phyloP scores from a whole-genome alignment of 2,113 vertebrate genomes.

The Mionectes macconnelli region DNA sequence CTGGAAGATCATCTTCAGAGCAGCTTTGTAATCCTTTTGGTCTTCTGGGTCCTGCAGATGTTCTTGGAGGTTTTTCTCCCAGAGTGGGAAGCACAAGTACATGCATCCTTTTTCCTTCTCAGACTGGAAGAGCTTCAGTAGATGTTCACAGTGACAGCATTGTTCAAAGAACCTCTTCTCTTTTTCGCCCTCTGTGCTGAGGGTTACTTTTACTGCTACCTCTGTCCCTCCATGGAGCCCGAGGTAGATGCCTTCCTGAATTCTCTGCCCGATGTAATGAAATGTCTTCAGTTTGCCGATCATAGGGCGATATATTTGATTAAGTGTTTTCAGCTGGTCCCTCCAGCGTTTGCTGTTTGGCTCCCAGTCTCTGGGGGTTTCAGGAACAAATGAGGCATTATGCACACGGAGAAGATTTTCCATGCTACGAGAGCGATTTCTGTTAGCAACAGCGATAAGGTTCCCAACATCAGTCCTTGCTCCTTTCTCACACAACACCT shows the following conservation, averaged over 20 bases:
- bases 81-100: constrained; percentile 72
- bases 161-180: constrained; percentile 51
- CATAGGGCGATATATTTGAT: not conserved
- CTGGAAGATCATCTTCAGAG: constrained; percentile 61
- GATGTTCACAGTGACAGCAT: not conserved
- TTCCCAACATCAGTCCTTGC: constrained; percentile 33
- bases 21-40: not conserved
- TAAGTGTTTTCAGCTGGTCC: constrained; percentile 22
- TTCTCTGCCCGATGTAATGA: constrained; percentile 12
- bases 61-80: constrained; percentile 68
- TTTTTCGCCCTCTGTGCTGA: not conserved
- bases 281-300: constrained; percentile 71
- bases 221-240: constrained; percentile 57
- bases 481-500: constrained; percentile 37
- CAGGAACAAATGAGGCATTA: not conserved
- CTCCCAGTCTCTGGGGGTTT: not conserved
- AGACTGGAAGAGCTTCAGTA: constrained; percentile 56
- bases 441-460: not conserved
- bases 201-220: constrained; percentile 67
- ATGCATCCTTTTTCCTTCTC: constrained; percentile 1
- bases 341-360: constrained; percentile 64
- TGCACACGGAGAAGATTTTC: not conserved
- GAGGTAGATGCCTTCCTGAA: constrained; percentile 69
- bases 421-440: not conserved
- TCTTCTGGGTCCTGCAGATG: not conserved